phyloP scores from a whole-genome alignment of 1,140 invertebrate genomes.

The Holotrichia oblita region DNA sequence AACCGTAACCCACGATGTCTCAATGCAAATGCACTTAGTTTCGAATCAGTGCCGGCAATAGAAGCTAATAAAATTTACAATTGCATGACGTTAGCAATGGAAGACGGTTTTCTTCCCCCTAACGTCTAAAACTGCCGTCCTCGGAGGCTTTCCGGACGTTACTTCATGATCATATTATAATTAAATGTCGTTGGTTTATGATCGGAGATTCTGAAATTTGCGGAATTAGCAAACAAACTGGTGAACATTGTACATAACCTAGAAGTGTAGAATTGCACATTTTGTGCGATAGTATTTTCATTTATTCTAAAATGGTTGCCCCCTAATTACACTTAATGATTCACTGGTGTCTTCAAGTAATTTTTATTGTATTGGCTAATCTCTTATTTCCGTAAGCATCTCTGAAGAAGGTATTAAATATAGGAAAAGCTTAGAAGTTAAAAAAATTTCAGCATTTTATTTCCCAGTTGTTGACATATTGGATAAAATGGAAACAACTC shows the following conservation, averaged over 20 bases:
- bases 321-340: no score
- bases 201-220: not conserved
- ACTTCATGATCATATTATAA: slow-evolving; percentile 1
- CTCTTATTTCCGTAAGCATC: no score
- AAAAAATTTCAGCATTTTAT: no score
- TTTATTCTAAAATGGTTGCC: no score
- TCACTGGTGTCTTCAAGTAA: no score
- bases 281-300: no score
- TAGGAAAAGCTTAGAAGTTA: no score
- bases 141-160: not conserved
- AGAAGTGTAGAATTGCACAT: no score
- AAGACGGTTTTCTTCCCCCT: not conserved
- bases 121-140: not conserved
- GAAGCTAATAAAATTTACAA: slow-evolving; percentile 28
- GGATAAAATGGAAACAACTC: no score
- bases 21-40: slow-evolving; percentile 20
- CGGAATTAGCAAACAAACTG: not conserved
- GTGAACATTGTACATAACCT: not conserved
- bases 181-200: slow-evolving; percentile 3
- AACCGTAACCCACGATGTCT: not conserved
- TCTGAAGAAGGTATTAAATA: no score
- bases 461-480: no score
- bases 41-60: not conserved
- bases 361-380: no score
- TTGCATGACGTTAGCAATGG: slow-evolving; percentile 10